Conservation (phyloP, 2,113 vertebrate genomes). For the Theristicus caerulescens region DNA sequence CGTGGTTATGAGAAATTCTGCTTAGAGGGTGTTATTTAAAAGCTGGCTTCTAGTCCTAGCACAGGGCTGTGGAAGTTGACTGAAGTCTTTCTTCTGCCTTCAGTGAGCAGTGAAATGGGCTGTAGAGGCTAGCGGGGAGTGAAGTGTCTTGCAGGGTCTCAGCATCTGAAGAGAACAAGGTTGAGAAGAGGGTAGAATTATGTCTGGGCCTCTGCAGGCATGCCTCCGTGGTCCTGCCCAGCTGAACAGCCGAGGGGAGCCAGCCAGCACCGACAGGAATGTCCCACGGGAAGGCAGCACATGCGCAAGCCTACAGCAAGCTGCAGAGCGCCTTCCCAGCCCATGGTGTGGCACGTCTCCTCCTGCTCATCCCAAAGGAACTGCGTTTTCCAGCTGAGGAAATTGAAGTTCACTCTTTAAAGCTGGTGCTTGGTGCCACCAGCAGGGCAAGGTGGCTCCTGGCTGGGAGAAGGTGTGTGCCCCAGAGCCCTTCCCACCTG, state of each 20-base stretch:
- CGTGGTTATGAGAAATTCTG: not conserved
- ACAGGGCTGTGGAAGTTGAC: not conserved
- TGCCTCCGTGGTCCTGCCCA: not conserved
- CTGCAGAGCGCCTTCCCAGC: not conserved
- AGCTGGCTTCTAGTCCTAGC: not conserved
- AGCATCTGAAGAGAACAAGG: not conserved
- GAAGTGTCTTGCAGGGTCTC: not conserved
- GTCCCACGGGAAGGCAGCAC: not conserved
- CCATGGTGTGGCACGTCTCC: fast-evolving
- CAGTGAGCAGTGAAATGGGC: not conserved
- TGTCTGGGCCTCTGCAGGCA: not conserved
- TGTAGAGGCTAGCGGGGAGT: not conserved
- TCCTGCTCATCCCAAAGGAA: not conserved
- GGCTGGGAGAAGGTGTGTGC: not conserved
- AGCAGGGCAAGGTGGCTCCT: not conserved
- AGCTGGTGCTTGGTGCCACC: not conserved
- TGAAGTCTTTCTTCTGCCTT: not conserved
- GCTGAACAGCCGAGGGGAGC: not conserved
- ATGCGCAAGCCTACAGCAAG: fast-evolving
- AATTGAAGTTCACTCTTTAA: not conserved
- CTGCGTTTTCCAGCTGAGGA: not conserved
- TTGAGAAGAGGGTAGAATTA: not conserved
- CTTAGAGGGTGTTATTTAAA: not conserved
- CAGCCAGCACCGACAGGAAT: not conserved
- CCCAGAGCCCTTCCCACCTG: not conserved